phyloP scores from a whole-genome alignment of 2,113 vertebrate species.

The Willisornis vidua region DNA sequence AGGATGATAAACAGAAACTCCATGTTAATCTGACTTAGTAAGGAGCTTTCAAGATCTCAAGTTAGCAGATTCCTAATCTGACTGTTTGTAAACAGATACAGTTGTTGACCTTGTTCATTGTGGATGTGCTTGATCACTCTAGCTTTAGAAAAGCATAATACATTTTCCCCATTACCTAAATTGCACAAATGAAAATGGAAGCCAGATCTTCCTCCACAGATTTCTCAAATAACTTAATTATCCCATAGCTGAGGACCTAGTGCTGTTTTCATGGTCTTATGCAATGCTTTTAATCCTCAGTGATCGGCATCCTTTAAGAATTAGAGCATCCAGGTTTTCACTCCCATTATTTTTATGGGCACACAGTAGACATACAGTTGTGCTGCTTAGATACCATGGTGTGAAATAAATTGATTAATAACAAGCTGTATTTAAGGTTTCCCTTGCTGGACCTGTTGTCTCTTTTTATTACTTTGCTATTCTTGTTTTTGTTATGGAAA shows the following conservation, averaged over 20 bases:
- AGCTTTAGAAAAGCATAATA: background rate
- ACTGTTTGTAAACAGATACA: constrained; percentile 63
- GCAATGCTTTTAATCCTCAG: constrained; percentile 37
- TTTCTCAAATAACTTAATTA: background rate
- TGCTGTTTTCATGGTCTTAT: constrained; percentile 28
- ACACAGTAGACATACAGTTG: background rate
- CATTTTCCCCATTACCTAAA: background rate
- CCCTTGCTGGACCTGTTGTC: background rate
- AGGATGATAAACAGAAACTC: constrained; percentile 33
- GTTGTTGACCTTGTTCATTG: constrained; percentile 16
- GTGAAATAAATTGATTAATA: constrained; percentile 1
- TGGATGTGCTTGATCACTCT: background rate
- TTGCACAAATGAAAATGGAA: background rate
- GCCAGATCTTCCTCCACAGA: background rate
- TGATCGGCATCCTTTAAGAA: constrained; percentile 7
- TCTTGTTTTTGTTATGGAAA: constrained; percentile 10
- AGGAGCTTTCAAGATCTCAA: constrained; percentile 61
- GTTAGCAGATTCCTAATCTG: constrained; percentile 56
- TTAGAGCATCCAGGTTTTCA: background rate
- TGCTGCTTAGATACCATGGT: background rate
- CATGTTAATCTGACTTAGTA: constrained; percentile 43
- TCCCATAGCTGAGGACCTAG: background rate
- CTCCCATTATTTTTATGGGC: background rate
- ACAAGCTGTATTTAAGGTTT: background rate
- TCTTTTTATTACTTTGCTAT: background rate